Base-by-base conservation (phyloP, 1,140 invertebrate genomes). In the Eriosoma lanigerum region DNA sequence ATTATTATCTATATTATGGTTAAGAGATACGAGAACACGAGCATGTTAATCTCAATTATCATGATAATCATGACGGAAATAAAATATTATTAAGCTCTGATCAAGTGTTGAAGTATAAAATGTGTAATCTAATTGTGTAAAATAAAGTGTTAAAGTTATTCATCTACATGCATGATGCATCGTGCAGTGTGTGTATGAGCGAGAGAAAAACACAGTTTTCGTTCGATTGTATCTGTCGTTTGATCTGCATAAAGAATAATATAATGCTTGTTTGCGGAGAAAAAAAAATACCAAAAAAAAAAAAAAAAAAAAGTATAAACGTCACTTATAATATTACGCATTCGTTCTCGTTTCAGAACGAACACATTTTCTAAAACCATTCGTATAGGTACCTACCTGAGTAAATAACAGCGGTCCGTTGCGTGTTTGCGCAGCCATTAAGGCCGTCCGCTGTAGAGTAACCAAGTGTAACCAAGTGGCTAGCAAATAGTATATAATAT, bases 381-480 rank as follows among this genome's bases (percentile, higher is more conserved):
- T 21, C 32, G 29, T n/a, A 38, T 38, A 4, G 32, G 32, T 17
- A 24, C 38, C 6, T 50, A 50, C 72, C 72, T 60, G 56, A 44
- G 75, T 10, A 78, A 78, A 78, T 38, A 78, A 15, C 21, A 10
- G 32, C 5, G 21, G 70, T 10, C 68, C 29, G 54, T 24, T 8
- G 75, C 72, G 54, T 78, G 56, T 78, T 78, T 78, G 75, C 56
- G 54, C 75, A 78, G 75, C 75, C 75, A 78, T 78, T 78, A 78
- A 78, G 56, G 54, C 38, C 21, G 32, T 12, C 54, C 32, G 73
- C 15, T 1, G 50, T 52, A 62, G 56, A 78, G 75, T 78, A 78
- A 78, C 75, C 75, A 78, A 78, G 75, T 78, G 75, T 78, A 78
- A 78, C 75, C 75, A 78, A 78, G 75, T 78, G 75, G 75, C 75